These are phyloP conservation scores for Zosterops japonicus DNA, from an alignment of 2,113 vertebrate genomes.

Conservation along the genomic window DNA sequence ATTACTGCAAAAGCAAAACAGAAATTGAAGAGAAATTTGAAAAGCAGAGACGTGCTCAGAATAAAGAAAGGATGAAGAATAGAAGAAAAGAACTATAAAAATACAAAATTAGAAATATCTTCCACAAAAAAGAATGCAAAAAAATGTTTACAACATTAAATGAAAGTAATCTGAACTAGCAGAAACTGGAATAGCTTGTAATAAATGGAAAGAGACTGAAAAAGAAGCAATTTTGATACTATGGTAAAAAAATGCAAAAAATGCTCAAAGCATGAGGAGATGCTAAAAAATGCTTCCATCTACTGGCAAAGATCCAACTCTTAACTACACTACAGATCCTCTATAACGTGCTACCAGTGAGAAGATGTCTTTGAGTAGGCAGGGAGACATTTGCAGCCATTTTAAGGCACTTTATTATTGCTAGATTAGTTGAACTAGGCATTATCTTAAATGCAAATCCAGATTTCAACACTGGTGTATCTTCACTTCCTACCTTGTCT, in stretches of 20 bases:
- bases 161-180: conserved; percentile 30
- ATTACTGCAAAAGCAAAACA: conserved; percentile 48
- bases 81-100: conserved; percentile 8
- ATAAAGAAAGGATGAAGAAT: conserved; percentile 5
- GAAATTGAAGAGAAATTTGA: conserved; percentile 51
- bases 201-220: conserved; percentile 38
- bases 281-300: conserved; percentile 56
- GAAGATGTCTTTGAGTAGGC: conserved; percentile 55
- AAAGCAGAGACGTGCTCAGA: conserved; percentile 18
- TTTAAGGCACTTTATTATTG: conserved; percentile 43
- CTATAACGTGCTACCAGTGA: conserved; percentile 28
- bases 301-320: conserved; percentile 40
- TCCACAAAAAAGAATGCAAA: conserved; percentile 8
- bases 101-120: background rate
- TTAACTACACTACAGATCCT: conserved; percentile 35
- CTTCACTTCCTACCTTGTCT: background rate
- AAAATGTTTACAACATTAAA: conserved; percentile 49
- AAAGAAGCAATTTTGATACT: conserved; percentile 50
- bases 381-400: conserved; percentile 55
- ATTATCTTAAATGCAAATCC: background rate
- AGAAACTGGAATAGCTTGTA: conserved; percentile 8
- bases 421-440: background rate
- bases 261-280: conserved; percentile 39
- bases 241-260: background rate
- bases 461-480: background rate